These are phyloP conservation scores for Antheraea yamamai DNA, from an alignment of 2,888 invertebrate species.

Conservation along the genomic window DNA sequence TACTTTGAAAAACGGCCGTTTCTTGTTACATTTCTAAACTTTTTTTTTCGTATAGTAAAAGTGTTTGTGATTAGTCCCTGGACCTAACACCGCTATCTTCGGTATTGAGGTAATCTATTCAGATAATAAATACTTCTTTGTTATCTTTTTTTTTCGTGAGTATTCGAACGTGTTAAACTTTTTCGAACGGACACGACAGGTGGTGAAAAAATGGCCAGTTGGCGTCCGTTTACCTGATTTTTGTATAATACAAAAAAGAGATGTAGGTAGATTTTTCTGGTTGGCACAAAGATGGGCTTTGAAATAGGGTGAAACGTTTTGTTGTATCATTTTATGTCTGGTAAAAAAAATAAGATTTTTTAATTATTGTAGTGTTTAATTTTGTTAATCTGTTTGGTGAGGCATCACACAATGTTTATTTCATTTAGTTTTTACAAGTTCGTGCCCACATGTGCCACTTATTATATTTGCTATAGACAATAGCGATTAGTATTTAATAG, in stretches of 20 bases:
- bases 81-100: conserved; percentile 24
- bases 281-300: neutral
- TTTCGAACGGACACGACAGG: conserved; percentile 16
- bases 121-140: conserved; percentile 23
- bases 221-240: conserved; percentile 14
- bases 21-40: conserved; percentile 36
- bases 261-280: conserved; percentile 9
- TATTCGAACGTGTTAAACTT: conserved; percentile 8
- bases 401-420: neutral
- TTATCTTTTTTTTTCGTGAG: conserved; percentile 20
- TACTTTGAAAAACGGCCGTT: conserved; percentile 45
- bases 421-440: too few species aligned
- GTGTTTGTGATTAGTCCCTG: conserved; percentile 48
- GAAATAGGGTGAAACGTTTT: neutral
- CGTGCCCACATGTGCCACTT: neutral
- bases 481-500: too few species aligned
- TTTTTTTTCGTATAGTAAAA: conserved; percentile 35
- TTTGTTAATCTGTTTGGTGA: neutral
- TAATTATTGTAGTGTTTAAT: neutral
- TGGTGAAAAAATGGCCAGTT: conserved; percentile 8
- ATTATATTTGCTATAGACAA: neutral
- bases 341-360: too few species aligned
- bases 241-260: neutral
- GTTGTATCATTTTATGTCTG: too few species aligned
- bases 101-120: conserved; percentile 32